Base-by-base conservation (phyloP, 2,888 invertebrate species). In the Tethea ocularis region DNA sequence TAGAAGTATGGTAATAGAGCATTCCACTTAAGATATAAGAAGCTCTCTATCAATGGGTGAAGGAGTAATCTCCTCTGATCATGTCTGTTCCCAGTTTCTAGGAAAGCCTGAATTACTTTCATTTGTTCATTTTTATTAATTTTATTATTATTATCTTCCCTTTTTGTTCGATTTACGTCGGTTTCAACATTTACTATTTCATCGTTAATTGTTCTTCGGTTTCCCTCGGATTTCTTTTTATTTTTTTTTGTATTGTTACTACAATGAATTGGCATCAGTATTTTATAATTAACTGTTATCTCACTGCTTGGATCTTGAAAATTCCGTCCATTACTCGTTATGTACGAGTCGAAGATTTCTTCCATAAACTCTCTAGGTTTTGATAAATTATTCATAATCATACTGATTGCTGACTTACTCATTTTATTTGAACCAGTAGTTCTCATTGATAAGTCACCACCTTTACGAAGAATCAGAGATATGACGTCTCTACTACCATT, bases 401-500 rank as follows among this genome's bases (percentile, higher is more conserved):
- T 89, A 61, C 94, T 93, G 22, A 94, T 84, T n/a, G 93, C 93
- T 56, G 94, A 86, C 67, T 87, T 86, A 62, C 80, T 84, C 22
- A 67, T 84, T 68, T 86, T 90, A 66, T 86, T 89, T 1, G 88
- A 88, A 0, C 88, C 88, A 46, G 87, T 87, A 6, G 88, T 88
- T 56, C 88, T 82, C 0, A 84, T 83, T 13, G 93, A 89, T 10
- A 93, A 67, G 63, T 93, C 91, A 2, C 90, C 93, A 10, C 94
- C 94, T 77, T 92, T 88, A 66, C 82, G 78, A 4, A 93, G 72
- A 22, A 93, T 72, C 8, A 89, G 59, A 0, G 71, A 73, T 54
- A 95, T 93, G 56, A 95, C 93, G 62, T 95, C 94, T 70, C 94
- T 91, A 64, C 94, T 94, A 0, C 95, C 94, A 65, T 94, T 91